Conservation (phyloP, 92 coral and sea anemone genomes). For the Heteractis magnifica region DNA sequence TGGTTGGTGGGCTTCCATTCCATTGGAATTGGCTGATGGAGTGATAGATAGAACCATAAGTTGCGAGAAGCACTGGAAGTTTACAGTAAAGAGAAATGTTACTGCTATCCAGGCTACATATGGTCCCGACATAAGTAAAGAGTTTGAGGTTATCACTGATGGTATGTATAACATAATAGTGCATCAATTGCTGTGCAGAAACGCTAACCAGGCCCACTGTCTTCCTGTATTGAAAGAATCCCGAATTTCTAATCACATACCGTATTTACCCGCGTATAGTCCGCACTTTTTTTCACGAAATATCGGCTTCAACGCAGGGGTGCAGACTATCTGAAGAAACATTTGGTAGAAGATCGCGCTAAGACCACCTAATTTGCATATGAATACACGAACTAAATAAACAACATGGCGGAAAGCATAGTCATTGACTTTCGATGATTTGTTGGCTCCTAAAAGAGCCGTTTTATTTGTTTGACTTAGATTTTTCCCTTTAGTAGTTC, state of each 20-base stretch:
- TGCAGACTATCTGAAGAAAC: too few species aligned
- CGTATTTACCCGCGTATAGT: too few species aligned
- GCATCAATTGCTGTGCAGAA: too few species aligned
- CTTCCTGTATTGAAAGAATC: too few species aligned
- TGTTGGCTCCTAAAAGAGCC: slow-evolving; percentile 39
- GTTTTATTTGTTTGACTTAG: slow-evolving; percentile 57
- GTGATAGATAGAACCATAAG: slow-evolving; percentile 54
- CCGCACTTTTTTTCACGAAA: too few species aligned
- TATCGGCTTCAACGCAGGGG: too few species aligned
- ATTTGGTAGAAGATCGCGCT: too few species aligned
- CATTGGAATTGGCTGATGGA: slow-evolving; percentile 42
- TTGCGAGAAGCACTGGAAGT: slow-evolving; percentile 62
- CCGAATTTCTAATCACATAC: too few species aligned
- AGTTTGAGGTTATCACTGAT: slow-evolving; percentile 51
- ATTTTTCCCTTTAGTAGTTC: slow-evolving; percentile 19
- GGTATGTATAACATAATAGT: slow-evolving; percentile 31
- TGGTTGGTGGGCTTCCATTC: slow-evolving; percentile 63
- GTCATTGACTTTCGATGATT: not conserved
- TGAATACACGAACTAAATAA: not conserved
- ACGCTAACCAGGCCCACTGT: too few species aligned
- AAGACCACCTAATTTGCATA: too few species aligned
- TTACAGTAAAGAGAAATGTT: slow-evolving; percentile 50
- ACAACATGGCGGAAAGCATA: not conserved
- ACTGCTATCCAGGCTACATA: slow-evolving; percentile 53
- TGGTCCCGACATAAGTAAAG: slow-evolving; percentile 46